phyloP scores from a whole-genome alignment of 2,797 vertebrate genomes.

The Spizella passerina region DNA sequence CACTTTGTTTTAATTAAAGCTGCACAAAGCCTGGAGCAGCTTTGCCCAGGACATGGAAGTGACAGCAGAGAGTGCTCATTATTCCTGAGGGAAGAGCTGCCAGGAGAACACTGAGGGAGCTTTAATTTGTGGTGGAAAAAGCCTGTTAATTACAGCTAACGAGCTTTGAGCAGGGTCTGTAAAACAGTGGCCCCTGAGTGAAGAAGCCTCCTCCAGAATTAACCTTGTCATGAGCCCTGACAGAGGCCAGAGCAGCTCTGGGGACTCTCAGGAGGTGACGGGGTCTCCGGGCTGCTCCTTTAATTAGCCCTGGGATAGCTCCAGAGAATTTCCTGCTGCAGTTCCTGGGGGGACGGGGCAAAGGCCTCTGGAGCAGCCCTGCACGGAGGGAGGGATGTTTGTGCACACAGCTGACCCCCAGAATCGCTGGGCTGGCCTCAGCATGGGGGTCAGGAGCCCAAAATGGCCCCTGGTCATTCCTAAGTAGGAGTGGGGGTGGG shows the following conservation, averaged over 20 bases:
- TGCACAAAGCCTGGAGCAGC: neutral
- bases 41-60: neutral
- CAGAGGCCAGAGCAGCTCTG: constrained; percentile 56
- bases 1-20: constrained; percentile 15
- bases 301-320: constrained; percentile 35
- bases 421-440: neutral
- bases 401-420: neutral
- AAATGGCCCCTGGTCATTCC: neutral
- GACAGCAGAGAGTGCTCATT: neutral
- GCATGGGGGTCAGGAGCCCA: neutral
- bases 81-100: neutral
- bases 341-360: neutral
- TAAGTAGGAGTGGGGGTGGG: neutral
- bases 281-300: constrained; percentile 3
- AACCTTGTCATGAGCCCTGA: constrained; percentile 39
- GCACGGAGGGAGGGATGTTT: neutral
- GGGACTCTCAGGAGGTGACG: neutral
- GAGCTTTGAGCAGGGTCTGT: neutral
- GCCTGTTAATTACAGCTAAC: constrained; percentile 21
- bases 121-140: neutral
- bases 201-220: constrained; percentile 1
- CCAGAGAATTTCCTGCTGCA: constrained; percentile 28
- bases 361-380: neutral
- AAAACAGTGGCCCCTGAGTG: neutral
- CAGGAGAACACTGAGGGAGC: neutral